phyloP scores from a whole-genome alignment of 2,797 vertebrate genomes.

The Tamandua tetradactyla region DNA sequence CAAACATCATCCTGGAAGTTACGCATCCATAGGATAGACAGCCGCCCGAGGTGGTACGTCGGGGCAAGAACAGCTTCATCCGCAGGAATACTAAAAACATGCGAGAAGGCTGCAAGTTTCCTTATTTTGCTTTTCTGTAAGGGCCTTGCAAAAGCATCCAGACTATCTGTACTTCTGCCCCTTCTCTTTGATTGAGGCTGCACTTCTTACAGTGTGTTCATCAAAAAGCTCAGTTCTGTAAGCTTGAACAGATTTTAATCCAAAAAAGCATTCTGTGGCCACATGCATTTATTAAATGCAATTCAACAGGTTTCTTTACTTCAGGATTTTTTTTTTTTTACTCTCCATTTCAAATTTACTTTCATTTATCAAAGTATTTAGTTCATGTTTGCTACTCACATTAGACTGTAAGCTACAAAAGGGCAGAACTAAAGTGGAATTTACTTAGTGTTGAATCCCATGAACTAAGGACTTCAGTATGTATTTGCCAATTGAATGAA shows the following conservation, averaged over 20 bases:
- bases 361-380: not conserved
- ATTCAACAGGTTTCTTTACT: not conserved
- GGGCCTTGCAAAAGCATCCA: not conserved
- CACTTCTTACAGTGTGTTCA: not conserved
- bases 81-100: not conserved
- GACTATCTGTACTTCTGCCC: fast-evolving
- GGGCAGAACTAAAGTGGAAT: not conserved
- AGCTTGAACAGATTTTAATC: not conserved
- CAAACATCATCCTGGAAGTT: not conserved
- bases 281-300: not conserved
- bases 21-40: not conserved
- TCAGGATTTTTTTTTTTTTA: no score
- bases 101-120: not conserved
- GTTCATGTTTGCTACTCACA: not conserved
- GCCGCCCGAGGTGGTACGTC: fast-evolving
- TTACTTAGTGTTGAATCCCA: not conserved
- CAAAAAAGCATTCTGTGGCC: not conserved
- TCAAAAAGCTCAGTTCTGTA: not conserved
- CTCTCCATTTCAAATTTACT: not conserved
- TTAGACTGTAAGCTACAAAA: not conserved
- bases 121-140: not conserved
- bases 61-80: not conserved
- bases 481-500: not conserved
- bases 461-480: not conserved
- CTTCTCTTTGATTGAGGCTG: not conserved